These are phyloP conservation scores for Zhuqinia jingwanae DNA, from an alignment of 2,888 invertebrate genomes.

Conservation along the genomic window DNA sequence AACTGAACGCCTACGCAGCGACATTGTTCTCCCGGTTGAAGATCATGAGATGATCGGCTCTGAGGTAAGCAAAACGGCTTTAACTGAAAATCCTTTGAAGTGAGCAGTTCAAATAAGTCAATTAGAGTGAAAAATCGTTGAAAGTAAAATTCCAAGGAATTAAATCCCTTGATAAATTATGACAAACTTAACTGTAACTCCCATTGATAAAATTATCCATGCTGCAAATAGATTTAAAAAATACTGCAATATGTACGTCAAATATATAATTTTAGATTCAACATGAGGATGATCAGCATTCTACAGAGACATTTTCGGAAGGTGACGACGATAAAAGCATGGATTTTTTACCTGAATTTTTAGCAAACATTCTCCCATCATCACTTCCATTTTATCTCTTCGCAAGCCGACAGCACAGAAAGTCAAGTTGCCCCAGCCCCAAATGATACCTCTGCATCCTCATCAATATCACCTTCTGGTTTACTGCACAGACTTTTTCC, in stretches of 20 bases:
- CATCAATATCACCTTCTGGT: background rate
- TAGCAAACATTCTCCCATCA: constrained; percentile 4
- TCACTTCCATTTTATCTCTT: background rate
- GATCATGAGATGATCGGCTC: too few species aligned
- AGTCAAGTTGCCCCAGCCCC: background rate
- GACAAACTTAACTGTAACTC: too few species aligned
- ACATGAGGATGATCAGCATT: background rate
- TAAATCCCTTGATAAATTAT: too few species aligned
- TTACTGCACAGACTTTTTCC: constrained; percentile 35
- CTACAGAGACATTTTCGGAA: background rate
- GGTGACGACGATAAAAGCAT: background rate
- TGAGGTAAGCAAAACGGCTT: too few species aligned
- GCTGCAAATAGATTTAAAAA: too few species aligned
- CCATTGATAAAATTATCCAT: too few species aligned
- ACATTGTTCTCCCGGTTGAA: background rate
- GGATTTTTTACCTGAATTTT: constrained; percentile 22
- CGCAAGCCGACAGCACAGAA: background rate
- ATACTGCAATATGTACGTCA: too few species aligned
- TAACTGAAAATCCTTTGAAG: too few species aligned
- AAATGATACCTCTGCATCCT: background rate
- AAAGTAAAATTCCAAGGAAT: too few species aligned
- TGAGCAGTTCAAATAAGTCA: too few species aligned
- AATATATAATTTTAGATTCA: background rate
- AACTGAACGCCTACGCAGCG: background rate
- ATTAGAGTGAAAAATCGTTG: too few species aligned